Evolutionary conservation across 2,888 invertebrate genomes (phyloP), one percentile per base, ranked within the genome.

Genomic region (Drosophila anomelani): DNA sequence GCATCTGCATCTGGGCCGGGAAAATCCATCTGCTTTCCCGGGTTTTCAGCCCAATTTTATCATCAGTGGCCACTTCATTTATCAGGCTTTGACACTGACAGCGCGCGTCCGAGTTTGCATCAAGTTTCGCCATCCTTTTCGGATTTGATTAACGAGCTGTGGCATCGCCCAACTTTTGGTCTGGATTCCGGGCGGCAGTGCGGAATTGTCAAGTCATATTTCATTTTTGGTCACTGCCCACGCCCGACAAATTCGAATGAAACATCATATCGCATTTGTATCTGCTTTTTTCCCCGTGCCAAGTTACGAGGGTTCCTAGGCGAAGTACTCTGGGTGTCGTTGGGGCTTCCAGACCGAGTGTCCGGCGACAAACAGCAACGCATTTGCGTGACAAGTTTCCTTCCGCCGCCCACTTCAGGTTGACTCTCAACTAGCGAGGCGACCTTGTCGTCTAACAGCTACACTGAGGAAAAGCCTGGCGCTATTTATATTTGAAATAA

Each of bases 51-150:
- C 41, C 53, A 34, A 34, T 51, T 15, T 9, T 10, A 20, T 29
- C 43, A 34, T 72, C 69, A 46, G 51, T 36, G 64, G 47, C 17
- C 63, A 76, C 77, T 80, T 71, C 84, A 84, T 84, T 84, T 83
- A 88, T 84, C 88, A 84, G 72, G 81, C 81, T 88, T 86, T 84
- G 88, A 75, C 84, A 79, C 69, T 83, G 88, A 88, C 85, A 80
- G 76, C 54, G 9, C 26, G 36, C 51, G 68, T 69, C 68, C 64
- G 47, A 77, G 62, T 41, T 39, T 58, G 79, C 55, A 78, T 80
- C 73, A 66, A 75, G 79, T 79, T 83, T 77, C 67, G 10, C 68
- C 78, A 75, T 60, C 23, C 43, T 20, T 60, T 60, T 71, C 12
- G 34, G 54, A 82, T 55, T 80, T 84, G 83, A 84, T 88, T 88